Percentiles rank a stretch among this genome's conserved stretches.
Conservation (phyloP, 1,140 invertebrate genomes). For the Atta cephalotes region DNA sequence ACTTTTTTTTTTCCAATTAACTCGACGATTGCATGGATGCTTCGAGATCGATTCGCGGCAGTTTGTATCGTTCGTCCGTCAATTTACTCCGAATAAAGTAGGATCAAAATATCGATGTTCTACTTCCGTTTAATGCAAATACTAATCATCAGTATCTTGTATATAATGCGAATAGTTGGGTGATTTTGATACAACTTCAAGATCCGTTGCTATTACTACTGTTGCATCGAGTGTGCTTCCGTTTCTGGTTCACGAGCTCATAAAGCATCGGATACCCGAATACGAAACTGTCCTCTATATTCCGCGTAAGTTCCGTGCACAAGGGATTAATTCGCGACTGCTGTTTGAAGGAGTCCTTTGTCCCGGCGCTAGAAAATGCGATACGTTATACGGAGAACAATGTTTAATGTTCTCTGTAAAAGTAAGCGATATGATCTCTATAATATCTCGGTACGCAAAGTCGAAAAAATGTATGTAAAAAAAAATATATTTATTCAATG, state of each 20-base stretch:
- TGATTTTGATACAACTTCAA: slow-evolving; percentile 13
- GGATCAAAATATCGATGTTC: neutral
- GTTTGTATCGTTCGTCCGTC: neutral
- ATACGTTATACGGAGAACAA: slow-evolving; percentile 10
- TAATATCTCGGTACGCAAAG: neutral
- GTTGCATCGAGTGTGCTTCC: slow-evolving; percentile 1
- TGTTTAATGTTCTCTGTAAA: slow-evolving; percentile 34
- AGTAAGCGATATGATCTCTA: neutral
- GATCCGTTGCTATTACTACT: neutral
- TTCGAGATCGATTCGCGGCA: neutral
- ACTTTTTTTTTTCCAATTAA: slow-evolving; percentile 22
- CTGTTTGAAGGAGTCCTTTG: slow-evolving; percentile 36
- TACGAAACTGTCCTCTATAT: slow-evolving; percentile 43
- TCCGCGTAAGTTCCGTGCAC: slow-evolving; percentile 16
- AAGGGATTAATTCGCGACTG: slow-evolving; percentile 40
- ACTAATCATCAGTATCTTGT: neutral
- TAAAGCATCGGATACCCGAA: slow-evolving; percentile 4
- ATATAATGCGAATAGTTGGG: neutral
- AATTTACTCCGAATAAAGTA: neutral
- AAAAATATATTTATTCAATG: neutral
- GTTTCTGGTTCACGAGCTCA: neutral
- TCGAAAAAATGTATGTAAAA: neutral
- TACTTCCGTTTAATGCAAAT: neutral
- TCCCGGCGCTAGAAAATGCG: slow-evolving; percentile 2
- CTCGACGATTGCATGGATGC: neutral